phyloP scores from a whole-genome alignment of 2,113 vertebrate species.

The Cryptoleucopteryx plumbea region DNA sequence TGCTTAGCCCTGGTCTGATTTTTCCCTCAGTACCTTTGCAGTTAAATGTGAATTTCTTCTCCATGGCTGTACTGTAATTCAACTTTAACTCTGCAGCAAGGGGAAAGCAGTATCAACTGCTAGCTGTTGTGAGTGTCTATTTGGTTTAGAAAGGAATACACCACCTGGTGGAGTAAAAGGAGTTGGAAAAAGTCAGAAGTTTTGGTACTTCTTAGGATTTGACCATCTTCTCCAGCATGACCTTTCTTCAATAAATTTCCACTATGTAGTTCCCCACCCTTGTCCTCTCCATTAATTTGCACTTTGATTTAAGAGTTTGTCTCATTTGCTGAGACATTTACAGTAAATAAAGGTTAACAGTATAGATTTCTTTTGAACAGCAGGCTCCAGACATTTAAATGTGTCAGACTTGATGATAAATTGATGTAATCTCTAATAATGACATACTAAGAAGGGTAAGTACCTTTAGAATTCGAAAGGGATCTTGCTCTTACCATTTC shows the following conservation, averaged over 20 bases:
- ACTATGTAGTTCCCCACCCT: not conserved
- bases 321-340: conserved; percentile 46
- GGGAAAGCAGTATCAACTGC: not conserved
- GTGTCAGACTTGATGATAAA: conserved; percentile 9
- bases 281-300: conserved; percentile 11
- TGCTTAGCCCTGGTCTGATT: not conserved
- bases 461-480: not conserved
- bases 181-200: not conserved
- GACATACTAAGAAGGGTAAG: not conserved
- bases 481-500: not conserved
- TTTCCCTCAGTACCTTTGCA: not conserved
- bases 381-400: conserved; percentile 19
- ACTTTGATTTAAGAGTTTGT: conserved; percentile 33
- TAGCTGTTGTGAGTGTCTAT: not conserved
- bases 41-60: not conserved
- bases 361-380: conserved; percentile 15
- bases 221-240: not conserved
- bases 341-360: conserved; percentile 51
- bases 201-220: not conserved
- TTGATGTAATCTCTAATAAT: conserved; percentile 16
- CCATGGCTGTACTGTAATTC: not conserved
- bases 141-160: not conserved
- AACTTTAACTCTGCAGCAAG: not conserved
- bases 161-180: not conserved
- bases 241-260: conserved; percentile 4